Evolutionary conservation across 2,888 invertebrate genomes (phyloP).

Genomic region (Sthenelais limicola): DNA sequence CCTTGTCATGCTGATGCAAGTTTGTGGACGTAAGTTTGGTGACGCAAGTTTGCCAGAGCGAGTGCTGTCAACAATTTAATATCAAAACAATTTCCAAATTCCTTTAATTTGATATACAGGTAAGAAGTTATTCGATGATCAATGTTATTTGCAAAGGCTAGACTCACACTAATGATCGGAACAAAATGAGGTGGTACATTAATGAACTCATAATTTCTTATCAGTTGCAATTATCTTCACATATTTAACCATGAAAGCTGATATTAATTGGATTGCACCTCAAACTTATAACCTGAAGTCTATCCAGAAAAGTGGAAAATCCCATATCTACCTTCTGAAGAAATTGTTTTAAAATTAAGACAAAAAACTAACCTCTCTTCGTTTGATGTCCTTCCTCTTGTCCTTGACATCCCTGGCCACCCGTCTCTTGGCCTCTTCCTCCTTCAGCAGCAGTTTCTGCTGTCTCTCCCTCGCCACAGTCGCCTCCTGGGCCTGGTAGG

Average conservation of each 20-base stretch:
- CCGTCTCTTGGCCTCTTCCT: constrained; percentile 64
- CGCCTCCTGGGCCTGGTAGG: constrained; percentile 65
- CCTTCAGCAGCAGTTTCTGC: constrained; percentile 57
- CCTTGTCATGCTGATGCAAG: too few relatives aligned
- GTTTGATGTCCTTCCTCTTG: constrained; percentile 57
- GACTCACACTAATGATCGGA: too few relatives aligned
- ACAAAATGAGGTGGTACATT: too few relatives aligned
- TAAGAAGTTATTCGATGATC: too few relatives aligned
- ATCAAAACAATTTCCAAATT: too few relatives aligned
- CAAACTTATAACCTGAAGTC: not conserved
- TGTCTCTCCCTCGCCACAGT: constrained; percentile 54
- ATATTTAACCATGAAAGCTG: too few relatives aligned
- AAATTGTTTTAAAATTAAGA: not conserved
- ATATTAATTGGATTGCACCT: not conserved
- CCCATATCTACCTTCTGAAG: not conserved
- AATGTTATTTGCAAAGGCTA: too few relatives aligned
- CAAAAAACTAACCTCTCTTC: constrained; percentile 60
- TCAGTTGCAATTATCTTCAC: not conserved
- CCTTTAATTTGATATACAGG: too few relatives aligned
- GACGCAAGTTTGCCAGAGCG: too few relatives aligned
- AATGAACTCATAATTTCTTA: too few relatives aligned
- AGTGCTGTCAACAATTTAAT: too few relatives aligned
- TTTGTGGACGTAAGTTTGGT: too few relatives aligned
- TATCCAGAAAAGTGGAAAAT: not conserved
- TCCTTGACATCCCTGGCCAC: constrained; percentile 61